These are phyloP conservation scores for Beaufortia kweichowensis DNA, from an alignment of 2,113 vertebrate genomes.

Conservation along the genomic window DNA sequence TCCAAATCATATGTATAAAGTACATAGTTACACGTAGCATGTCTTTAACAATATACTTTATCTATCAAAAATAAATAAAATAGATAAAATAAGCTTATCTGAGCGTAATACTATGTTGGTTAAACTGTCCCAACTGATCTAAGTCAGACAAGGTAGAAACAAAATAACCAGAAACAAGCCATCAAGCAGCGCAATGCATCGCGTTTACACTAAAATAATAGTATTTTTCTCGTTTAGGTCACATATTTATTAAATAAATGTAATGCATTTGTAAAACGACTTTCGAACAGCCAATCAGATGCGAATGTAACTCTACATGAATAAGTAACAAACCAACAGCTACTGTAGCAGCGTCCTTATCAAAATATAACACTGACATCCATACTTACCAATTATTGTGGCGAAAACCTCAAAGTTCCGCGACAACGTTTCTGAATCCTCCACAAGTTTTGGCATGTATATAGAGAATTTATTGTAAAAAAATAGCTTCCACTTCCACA, in stretches of 20 bases:
- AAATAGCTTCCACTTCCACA: conserved; percentile 16
- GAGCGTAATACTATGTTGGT: neutral
- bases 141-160: neutral
- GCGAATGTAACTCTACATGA: neutral
- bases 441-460: conserved; percentile 68
- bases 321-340: neutral
- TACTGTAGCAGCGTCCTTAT: neutral
- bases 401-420: conserved; percentile 73
- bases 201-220: neutral
- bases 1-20: neutral
- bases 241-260: too few species aligned
- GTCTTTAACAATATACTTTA: neutral
- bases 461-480: conserved; percentile 2
- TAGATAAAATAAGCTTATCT: too few species aligned
- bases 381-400: conserved; percentile 74
- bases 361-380: neutral
- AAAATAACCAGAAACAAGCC: too few species aligned
- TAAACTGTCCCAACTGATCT: neutral
- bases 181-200: neutral
- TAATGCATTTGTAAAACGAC: too few species aligned
- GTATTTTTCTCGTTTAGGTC: too few species aligned
- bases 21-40: neutral
- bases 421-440: conserved; percentile 54
- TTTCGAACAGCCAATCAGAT: neutral
- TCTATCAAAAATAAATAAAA: neutral